A percentile compares a stretch with the other conserved stretches of the same genome.
These are phyloP conservation scores for Nomada lathburiana DNA, from an alignment of 2,888 invertebrate genomes.

Conservation along the genomic window DNA sequence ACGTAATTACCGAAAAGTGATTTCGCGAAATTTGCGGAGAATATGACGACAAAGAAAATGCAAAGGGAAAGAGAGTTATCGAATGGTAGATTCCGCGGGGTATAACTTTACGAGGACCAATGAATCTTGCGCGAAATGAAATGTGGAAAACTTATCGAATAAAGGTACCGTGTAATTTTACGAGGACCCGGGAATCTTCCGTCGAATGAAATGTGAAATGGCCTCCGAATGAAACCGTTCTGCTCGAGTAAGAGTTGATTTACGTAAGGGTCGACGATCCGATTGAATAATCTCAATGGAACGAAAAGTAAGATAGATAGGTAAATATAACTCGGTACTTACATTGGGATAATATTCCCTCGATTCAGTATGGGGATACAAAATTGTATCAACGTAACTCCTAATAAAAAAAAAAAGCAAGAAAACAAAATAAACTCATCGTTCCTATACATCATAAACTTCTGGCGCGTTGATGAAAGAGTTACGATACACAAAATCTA, in stretches of 20 bases:
- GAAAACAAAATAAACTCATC: not conserved
- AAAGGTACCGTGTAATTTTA: conserved; percentile 57
- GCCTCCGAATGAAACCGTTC: conserved; percentile 30
- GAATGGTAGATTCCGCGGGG: conserved; percentile 19
- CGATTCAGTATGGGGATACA: no score
- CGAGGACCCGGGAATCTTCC: conserved; percentile 28
- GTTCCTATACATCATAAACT: no score
- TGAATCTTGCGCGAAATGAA: conserved; percentile 57
- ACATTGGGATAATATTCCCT: not conserved
- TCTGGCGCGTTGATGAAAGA: no score
- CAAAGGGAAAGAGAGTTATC: conserved; percentile 20
- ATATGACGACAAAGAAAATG: conserved; percentile 19
- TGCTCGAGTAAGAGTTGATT: conserved; percentile 24
- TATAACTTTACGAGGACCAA: conserved; percentile 41
- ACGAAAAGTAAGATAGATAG: not conserved
- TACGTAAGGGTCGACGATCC: not conserved
- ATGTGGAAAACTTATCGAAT: conserved; percentile 63
- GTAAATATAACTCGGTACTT: not conserved
- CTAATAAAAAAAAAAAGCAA: not conserved
- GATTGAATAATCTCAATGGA: not conserved
- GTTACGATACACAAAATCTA: no score
- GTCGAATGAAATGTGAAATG: conserved; percentile 60
- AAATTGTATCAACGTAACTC: not conserved
- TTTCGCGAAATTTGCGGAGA: conserved; percentile 12
- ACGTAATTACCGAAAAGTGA: not conserved